These are phyloP conservation scores for Echinometra lucunter DNA, from an alignment of 53 echinoderm and acorn worm species.

Conservation along the genomic window DNA sequence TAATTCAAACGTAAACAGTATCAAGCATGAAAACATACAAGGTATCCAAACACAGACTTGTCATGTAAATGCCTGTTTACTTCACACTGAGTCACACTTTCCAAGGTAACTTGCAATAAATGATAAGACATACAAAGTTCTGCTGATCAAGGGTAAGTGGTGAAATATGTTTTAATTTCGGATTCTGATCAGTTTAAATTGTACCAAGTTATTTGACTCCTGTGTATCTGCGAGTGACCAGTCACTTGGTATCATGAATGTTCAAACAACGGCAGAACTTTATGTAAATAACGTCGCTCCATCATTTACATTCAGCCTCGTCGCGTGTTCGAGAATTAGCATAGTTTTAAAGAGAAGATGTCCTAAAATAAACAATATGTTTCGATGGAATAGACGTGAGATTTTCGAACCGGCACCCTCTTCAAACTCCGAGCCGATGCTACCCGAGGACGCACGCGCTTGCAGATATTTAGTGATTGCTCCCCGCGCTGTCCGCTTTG, in stretches of 20 bases:
- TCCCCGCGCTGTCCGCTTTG: background rate
- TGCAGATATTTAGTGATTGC: background rate
- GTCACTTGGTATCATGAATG: background rate
- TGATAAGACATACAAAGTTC: background rate
- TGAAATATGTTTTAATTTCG: background rate
- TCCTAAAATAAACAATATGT: constrained; percentile 22
- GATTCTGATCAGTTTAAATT: background rate
- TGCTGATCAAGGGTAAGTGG: background rate
- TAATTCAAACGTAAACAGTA: background rate
- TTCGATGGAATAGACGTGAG: constrained; percentile 29
- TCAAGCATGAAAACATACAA: background rate
- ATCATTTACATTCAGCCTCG: constrained; percentile 10
- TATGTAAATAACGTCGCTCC: background rate
- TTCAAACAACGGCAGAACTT: constrained; percentile 21
- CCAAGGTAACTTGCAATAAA: background rate
- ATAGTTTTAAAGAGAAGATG: background rate
- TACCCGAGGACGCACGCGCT: background rate
- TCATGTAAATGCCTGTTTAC: background rate
- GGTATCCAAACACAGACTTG: background rate
- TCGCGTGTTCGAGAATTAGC: background rate
- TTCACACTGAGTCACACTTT: constrained; percentile 5
- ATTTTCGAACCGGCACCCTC: constrained; percentile 5
- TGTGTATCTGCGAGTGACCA: background rate
- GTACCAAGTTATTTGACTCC: background rate
- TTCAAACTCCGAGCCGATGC: background rate